Conservation (phyloP, 2,888 invertebrate genomes). For the Ectemnius cavifrons region DNA sequence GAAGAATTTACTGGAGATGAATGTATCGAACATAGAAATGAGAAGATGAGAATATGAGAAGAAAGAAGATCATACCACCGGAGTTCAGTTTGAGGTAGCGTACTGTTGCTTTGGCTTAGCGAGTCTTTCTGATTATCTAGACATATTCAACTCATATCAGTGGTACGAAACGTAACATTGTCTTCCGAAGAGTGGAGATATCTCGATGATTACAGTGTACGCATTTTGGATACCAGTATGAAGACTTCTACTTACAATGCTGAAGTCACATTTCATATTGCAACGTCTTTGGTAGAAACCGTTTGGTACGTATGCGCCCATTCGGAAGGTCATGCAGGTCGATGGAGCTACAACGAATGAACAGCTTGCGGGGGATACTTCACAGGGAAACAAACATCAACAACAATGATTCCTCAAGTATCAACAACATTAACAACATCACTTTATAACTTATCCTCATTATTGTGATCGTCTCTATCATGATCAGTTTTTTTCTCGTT, state of each 20-base stretch:
- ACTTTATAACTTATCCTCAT: conserved; percentile 67
- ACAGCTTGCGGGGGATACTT: conserved; percentile 63
- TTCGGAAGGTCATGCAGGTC: conserved; percentile 65
- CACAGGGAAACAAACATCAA: conserved; percentile 72
- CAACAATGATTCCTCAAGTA: conserved; percentile 72
- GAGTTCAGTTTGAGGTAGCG: conserved; percentile 57
- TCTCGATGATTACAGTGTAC: conserved; percentile 19
- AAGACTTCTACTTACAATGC: conserved; percentile 23
- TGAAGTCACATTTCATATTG: conserved; percentile 33
- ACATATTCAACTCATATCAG: conserved; percentile 52
- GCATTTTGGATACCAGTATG: conserved; percentile 12
- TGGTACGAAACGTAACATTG: conserved; percentile 39
- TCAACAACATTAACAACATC: conserved; percentile 75
- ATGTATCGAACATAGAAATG: conserved; percentile 4
- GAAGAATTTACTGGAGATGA: not conserved
- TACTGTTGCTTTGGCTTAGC: conserved; percentile 60
- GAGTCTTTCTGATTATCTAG: conserved; percentile 54
- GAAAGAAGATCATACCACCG: conserved; percentile 41
- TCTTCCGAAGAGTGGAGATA: conserved; percentile 31
- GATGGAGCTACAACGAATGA: conserved; percentile 65
- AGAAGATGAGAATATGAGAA: conserved; percentile 26
- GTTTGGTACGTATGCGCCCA: conserved; percentile 63
- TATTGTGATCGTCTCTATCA: conserved; percentile 60
- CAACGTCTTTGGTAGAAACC: conserved; percentile 63
- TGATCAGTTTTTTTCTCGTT: conserved; percentile 48